Base-by-base conservation (phyloP, 2,888 invertebrate genomes). In the Chrysolina americana region DNA sequence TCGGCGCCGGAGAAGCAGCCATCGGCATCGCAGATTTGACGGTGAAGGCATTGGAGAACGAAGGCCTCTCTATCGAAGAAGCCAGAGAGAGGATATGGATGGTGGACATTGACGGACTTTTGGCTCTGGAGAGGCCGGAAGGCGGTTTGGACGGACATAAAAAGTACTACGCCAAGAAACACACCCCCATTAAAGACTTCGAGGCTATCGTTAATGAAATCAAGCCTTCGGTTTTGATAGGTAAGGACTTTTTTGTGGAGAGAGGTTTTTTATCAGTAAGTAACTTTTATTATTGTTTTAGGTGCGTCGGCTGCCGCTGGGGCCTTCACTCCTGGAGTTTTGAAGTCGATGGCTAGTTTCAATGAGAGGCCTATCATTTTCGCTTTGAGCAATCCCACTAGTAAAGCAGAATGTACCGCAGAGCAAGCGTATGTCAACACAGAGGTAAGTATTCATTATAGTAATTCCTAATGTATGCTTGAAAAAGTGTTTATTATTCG, bases 351-450 rank as follows among this genome's bases (percentile, higher is more conserved):
- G 98, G 96, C 93, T 0, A 88, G 90, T 73, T 94, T 94, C 86
- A 96, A 97, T 81, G 93, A 97, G 4, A 91, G 94, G 69, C 99
- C 99, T 0, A 92, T 99, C 80, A 94, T 99, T 79, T 99, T 99
- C 87, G 99, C 99, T 11, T 91, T 99, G 56, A 98, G 98, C 81
- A 99, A 99, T 89, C 99, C 99, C 8, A 99, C 99, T 0, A 94
- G 93, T 88, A 97, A 96, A 90, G 98, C 99, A 0, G 99, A 99
- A 89, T 99, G 99, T 87, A 99, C 99, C 0, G 98, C 99, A 2
- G 95, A 98, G 84, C 94, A 95, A 81, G 99, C 99, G 0, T 99
- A 97, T 86, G 92, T 91, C n/a, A 86, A 94, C 82, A 98, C 98
- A 1, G 94, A 97, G 83, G 97, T 96, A 89, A 86, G 88, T 63